Conservation (phyloP, 2,888 invertebrate genomes). For the Pecten maximus region DNA sequence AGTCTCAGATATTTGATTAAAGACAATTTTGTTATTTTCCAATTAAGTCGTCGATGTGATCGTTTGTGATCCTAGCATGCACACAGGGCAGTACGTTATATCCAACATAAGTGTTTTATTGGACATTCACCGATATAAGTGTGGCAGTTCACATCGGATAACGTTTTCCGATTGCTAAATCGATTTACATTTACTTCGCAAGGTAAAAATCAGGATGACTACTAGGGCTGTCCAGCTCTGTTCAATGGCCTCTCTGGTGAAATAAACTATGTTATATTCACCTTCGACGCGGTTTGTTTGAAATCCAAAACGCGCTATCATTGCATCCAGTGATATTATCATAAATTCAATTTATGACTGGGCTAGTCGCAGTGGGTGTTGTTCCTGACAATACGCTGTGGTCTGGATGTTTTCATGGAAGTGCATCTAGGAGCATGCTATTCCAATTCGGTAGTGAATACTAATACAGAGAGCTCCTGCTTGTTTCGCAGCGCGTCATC, state of each 20-base stretch:
- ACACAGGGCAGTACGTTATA: background rate
- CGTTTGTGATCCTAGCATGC: conserved; percentile 26
- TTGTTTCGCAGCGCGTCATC: background rate
- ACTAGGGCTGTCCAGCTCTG: background rate
- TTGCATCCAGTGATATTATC: background rate
- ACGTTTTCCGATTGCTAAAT: background rate
- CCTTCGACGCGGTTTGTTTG: background rate
- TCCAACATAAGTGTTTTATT: conserved; percentile 2
- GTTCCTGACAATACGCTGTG: background rate
- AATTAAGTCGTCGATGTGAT: conserved; percentile 48
- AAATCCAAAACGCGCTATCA: conserved; percentile 1
- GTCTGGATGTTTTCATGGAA: background rate
- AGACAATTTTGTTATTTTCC: conserved; percentile 58
- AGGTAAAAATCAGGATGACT: background rate
- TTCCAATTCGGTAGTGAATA: background rate
- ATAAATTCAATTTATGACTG: conserved; percentile 18
- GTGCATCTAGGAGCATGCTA: background rate
- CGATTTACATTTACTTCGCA: background rate
- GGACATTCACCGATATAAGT: background rate
- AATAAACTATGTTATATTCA: background rate
- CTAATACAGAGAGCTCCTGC: background rate
- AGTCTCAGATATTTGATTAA: conserved; percentile 53
- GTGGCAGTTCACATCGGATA: background rate
- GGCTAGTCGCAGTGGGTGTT: background rate
- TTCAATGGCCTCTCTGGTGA: background rate